Conservation (phyloP, 1,140 invertebrate genomes). For the Penaeus japonicus region DNA sequence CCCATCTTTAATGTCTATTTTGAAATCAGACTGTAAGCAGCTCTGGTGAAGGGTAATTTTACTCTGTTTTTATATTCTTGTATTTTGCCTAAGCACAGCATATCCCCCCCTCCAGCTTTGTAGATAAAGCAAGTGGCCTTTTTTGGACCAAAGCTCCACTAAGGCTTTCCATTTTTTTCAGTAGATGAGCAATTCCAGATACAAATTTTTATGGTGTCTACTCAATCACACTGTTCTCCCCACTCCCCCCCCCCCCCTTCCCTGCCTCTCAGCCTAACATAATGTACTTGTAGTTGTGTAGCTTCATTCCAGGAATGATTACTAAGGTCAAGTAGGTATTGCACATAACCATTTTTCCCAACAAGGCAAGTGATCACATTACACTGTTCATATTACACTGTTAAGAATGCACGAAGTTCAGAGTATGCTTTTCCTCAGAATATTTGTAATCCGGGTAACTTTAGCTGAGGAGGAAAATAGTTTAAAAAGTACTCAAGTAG, state of each 20-base stretch:
- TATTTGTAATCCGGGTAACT: not conserved
- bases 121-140: slow-evolving; percentile 11
- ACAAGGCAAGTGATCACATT: slow-evolving; percentile 43
- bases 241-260: not conserved
- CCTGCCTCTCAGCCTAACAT: not conserved
- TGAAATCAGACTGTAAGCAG: slow-evolving; percentile 40
- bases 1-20: slow-evolving; percentile 8
- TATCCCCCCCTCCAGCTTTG: slow-evolving; percentile 8
- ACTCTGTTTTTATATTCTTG: not conserved
- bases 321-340: slow-evolving; percentile 24
- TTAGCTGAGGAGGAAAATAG: too few species aligned
- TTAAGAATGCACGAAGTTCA: slow-evolving; percentile 30
- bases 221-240: not conserved
- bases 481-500: too few species aligned
- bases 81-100: not conserved
- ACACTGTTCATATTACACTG: slow-evolving; percentile 16
- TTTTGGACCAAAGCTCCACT: not conserved
- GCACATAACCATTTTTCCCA: slow-evolving; percentile 2
- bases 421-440: not conserved
- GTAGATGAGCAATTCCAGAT: slow-evolving; percentile 4
- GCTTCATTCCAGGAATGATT: slow-evolving; percentile 42
- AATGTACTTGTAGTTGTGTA: slow-evolving; percentile 32
- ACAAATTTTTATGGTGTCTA: not conserved
- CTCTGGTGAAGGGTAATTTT: not conserved
- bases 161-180: not conserved